phyloP scores from a whole-genome alignment of 2,888 invertebrate genomes.

The Agonopterix arenella region DNA sequence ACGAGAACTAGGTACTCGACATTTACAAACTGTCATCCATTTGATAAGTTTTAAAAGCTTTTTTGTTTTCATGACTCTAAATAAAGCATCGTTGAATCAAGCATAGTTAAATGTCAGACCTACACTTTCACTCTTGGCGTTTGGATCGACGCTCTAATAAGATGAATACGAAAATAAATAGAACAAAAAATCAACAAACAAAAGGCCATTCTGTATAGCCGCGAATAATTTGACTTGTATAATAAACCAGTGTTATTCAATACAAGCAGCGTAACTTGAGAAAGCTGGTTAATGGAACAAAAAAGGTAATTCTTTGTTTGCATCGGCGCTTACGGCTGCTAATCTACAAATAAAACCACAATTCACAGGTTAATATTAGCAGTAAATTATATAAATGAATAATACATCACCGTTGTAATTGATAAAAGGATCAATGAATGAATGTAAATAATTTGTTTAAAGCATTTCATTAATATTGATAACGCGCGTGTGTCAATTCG shows the following conservation, averaged over 20 bases:
- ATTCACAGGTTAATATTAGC: neutral
- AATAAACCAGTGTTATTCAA: constrained; percentile 27
- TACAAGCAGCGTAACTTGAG: constrained; percentile 21
- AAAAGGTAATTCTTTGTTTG: neutral
- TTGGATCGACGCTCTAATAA: constrained; percentile 14
- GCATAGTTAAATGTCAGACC: constrained; percentile 37
- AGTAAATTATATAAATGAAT: neutral
- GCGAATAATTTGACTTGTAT: constrained; percentile 20
- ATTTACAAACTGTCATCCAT: constrained; percentile 4
- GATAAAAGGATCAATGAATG: constrained; percentile 3
- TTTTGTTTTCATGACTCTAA: constrained; percentile 33
- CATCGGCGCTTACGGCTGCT: too few species aligned
- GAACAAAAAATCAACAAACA: constrained; percentile 23
- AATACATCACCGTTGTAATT: constrained; percentile 6
- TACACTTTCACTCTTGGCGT: constrained; percentile 31
- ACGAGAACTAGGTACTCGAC: too few species aligned
- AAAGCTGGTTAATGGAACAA: constrained; percentile 25
- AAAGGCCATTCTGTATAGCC: constrained; percentile 22
- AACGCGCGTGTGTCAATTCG: constrained; percentile 8
- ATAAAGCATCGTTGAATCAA: constrained; percentile 27
- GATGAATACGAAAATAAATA: constrained; percentile 26
- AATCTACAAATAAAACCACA: neutral
- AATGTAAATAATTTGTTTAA: constrained; percentile 2
- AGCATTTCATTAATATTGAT: constrained; percentile 14
- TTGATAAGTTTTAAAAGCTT: constrained; percentile 8